phyloP scores from a whole-genome alignment of 2,113 vertebrate species.

The Apodemus speciosus region DNA sequence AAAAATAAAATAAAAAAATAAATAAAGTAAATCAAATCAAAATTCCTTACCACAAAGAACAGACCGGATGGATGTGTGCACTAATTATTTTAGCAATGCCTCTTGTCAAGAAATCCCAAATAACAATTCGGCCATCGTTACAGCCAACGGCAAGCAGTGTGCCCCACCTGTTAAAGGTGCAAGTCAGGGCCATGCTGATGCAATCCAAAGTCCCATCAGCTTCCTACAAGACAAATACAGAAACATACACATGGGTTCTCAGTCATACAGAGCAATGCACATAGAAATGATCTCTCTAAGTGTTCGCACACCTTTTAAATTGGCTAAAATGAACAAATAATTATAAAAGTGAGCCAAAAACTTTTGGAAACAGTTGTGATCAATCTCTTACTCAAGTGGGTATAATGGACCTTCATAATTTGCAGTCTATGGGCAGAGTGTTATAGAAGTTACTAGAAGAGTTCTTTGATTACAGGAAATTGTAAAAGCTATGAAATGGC shows the following conservation, averaged over 20 bases:
- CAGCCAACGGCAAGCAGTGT: slow-evolving; percentile 97
- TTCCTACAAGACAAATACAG: slow-evolving; percentile 86
- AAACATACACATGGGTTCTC: slow-evolving; percentile 17
- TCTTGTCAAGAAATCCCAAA: slow-evolving; percentile 98
- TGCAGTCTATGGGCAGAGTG: neutral
- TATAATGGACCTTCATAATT: no score
- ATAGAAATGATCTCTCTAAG: slow-evolving; percentile 17
- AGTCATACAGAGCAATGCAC: slow-evolving; percentile 1
- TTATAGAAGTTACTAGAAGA: slow-evolving; percentile 9
- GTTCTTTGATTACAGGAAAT: slow-evolving; percentile 19
- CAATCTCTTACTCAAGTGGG: slow-evolving; percentile 17
- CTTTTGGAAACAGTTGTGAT: neutral
- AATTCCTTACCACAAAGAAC: slow-evolving; percentile 92
- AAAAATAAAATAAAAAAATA: no score
- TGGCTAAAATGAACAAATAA: slow-evolving; percentile 28
- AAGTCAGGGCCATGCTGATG: slow-evolving; percentile 99
- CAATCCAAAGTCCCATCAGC: slow-evolving; percentile 97
- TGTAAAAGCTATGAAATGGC: slow-evolving; percentile 14
- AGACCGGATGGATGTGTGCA: slow-evolving; percentile 98
- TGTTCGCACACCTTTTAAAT: slow-evolving; percentile 29
- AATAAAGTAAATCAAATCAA: slow-evolving; percentile 36
- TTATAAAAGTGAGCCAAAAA: slow-evolving; percentile 35
- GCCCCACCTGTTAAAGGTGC: slow-evolving; percentile 99
- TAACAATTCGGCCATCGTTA: slow-evolving; percentile 97
- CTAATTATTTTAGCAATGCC: slow-evolving; percentile 99